Evolutionary conservation across 2,797 vertebrate species (phyloP), one percentile per base, ranked within the genome.

Genomic region (Hipposideros larvatus): DNA sequence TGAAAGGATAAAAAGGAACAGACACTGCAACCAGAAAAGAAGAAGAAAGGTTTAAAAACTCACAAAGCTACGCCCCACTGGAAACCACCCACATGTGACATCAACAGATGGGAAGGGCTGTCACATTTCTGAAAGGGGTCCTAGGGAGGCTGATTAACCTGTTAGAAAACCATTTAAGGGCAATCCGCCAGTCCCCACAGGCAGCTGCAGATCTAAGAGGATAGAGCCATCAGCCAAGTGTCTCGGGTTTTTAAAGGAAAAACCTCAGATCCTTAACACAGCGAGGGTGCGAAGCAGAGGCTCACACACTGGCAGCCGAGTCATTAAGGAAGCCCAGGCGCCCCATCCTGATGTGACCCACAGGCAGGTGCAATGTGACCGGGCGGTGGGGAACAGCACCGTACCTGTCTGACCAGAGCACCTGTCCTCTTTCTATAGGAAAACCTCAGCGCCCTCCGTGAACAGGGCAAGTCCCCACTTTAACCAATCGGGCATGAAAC

Each of bases 401-500:
- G 43, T 4, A 0, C 7, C 74, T 31, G 41, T 1, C 31, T 6
- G 13, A 87, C 13, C 79, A 53, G 10, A 77, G 65, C 0, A 22
- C 48, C 66, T 71, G 48, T 70, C 15, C 37, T 61, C 26, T 66
- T 71, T 79, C 75, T 46, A 34, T 0, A 51, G 57, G n/a, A 26
- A 26, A 43, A 4, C 16, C 53, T 48, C 41, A 0, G 26, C 9
- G 10, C 5, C 1, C 34, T 11, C 53, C 78, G 31, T 37, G 28
- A 41, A n/a, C 9, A 0, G 1, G 63, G 31, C 1, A 16, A 43
- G 21, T 2, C 24, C 82, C 87, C 79, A 34, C 87, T 85, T 51
- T 87, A 41, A 53, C 34, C 74, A 51, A 68, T 77, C 66, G 82
- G 63, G 18, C 68, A 19, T 31, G 43, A 41, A 97, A 91, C 28